Evolutionary conservation across 2,113 vertebrate genomes (phyloP).

Genomic region (Indri indri): DNA sequence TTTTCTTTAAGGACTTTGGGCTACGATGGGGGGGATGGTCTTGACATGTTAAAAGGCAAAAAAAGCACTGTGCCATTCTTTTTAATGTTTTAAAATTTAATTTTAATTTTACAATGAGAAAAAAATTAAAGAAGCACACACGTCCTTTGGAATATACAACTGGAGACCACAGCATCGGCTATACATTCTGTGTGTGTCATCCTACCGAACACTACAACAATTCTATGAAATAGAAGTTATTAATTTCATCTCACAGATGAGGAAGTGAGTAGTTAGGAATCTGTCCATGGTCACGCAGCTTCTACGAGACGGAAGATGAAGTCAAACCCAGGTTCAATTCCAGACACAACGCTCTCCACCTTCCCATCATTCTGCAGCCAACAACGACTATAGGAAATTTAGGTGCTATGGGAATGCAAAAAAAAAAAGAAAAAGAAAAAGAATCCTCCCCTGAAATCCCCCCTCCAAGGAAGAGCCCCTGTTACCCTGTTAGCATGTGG

Average conservation of each 20-base stretch:
- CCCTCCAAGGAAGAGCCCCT: not conserved
- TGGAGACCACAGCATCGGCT: not conserved
- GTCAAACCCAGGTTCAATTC: not conserved
- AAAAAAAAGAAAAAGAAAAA: not conserved
- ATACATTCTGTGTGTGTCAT: accelerated
- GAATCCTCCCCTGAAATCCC: no score
- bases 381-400: not conserved
- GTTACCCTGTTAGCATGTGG: not conserved
- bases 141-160: not conserved
- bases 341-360: not conserved
- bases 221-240: accelerated
- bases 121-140: not conserved
- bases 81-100: not conserved
- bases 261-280: not conserved
- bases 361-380: not conserved
- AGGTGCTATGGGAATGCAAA: not conserved
- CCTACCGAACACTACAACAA: accelerated
- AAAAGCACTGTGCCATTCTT: not conserved
- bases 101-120: not conserved
- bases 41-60: not conserved
- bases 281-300: not conserved
- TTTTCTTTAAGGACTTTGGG: not conserved
- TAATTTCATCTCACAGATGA: not conserved
- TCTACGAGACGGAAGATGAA: not conserved
- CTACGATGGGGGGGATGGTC: not conserved